phyloP scores from a whole-genome alignment of 2,113 vertebrate species.

The Haemorhous mexicanus region DNA sequence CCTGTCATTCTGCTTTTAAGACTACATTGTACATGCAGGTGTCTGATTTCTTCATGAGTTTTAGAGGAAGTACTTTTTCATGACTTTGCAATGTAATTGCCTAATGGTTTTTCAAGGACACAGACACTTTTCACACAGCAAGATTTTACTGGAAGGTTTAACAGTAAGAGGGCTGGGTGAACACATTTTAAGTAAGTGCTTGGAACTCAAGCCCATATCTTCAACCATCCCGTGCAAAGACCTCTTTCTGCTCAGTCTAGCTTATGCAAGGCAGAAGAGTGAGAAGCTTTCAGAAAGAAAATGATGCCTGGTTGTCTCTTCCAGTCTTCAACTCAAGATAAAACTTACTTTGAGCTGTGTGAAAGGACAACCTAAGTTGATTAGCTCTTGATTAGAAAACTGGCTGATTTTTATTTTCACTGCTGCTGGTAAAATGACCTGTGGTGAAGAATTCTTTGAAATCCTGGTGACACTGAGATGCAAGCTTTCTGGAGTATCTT shows the following conservation, averaged over 20 bases:
- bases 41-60: conserved; percentile 38
- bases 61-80: conserved; percentile 37
- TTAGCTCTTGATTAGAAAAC: neutral
- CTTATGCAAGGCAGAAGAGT: neutral
- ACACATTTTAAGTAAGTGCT: neutral
- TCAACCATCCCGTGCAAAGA: neutral
- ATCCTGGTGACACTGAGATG: neutral
- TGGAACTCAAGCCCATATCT: neutral
- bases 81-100: conserved; percentile 20
- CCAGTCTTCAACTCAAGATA: neutral
- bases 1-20: conserved; percentile 24
- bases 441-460: neutral
- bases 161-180: neutral
- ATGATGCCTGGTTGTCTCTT: neutral
- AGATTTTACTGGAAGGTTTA: neutral
- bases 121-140: neutral
- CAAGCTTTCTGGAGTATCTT: neutral
- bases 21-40: neutral
- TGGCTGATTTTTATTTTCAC: neutral
- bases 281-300: neutral
- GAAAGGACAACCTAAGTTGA: neutral
- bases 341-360: neutral
- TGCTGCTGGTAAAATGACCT: neutral
- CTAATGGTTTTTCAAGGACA: conserved; percentile 43
- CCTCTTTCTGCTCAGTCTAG: neutral